Base-by-base conservation (phyloP, 2,113 vertebrate genomes). In the Phalacrocorax brasilianus region DNA sequence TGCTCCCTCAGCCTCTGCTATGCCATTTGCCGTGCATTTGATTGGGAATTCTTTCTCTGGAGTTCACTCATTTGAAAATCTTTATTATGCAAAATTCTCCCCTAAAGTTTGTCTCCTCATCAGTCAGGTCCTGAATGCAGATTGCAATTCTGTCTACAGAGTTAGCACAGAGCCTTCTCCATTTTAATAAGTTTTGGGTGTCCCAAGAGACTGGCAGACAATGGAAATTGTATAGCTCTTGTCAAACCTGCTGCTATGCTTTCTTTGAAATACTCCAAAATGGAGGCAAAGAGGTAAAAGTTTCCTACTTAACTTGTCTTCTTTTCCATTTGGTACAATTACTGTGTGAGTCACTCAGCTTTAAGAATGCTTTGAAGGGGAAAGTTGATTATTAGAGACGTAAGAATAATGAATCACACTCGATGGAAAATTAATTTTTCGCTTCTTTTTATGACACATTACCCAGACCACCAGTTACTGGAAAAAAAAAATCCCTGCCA, bases 361-460 rank as follows among this genome's bases (percentile, higher is more conserved):
- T 91, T 77, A 92, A 91, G 76, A 78, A 68, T 92, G 74, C 47
- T 94, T 94, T 95, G 88, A 90, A 97, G 75, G n/a, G 42, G 58
- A 88, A 91, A 58, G 38, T 18, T 96, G 59, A 78, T 44, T 95
- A 88, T 73, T 92, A 86, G 65, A 70, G 94, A 30, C 33, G 21
- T 61, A 65, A 47, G 35, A 76, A 88, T 83, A 95, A 94, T 88
- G 86, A 92, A 84, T 97, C 45, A 76, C 42, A 84, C 44, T 94
- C 28, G 6, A 67, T 73, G 11, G 75, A 76, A 94, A 87, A 93
- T 58, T 42, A 6, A 0, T 83, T 88, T 66, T 79, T n/a, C n/a
- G 40, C 52, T 88, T 91, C 22, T 88, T 95, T 79, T 27, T 75
- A 71, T 78, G 85, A 44, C 17, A 24, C 12, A 45, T 91, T 93